Evolutionary conservation across 2,888 invertebrate species (phyloP), one percentile per base, ranked within the genome.

Genomic region (Darwinula stevensoni): DNA sequence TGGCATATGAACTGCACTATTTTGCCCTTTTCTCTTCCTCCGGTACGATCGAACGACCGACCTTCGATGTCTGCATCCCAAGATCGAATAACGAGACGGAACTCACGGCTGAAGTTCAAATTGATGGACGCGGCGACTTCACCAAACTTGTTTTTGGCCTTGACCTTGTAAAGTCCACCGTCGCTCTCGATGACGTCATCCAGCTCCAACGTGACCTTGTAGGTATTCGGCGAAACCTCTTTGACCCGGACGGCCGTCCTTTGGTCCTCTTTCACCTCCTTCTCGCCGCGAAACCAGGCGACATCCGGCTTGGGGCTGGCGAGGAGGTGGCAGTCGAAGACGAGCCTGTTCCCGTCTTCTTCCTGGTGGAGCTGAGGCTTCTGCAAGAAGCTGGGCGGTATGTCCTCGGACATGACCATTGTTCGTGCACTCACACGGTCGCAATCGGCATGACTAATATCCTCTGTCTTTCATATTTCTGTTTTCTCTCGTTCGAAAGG

Each of bases 341-440:
- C 67, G 49, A 86, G 65, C 49, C 76, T 70, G 59, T 84, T 84
- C 46, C 84, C 84, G 51, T 84, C 84, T 53, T 84, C 84, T 53
- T 88, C 88, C 55, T 91, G 86, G 43, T 84, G 65, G 46, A 91
- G 66, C 56, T 80, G 78, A 41, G 88, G 88, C 68, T 88, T 88
- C 61, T 86, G 82, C 44, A 82, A 80, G 63, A 91, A 88, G 65
- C 84, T 86, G 56, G 88, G 88, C 59, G 88, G 84, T 61, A 82
- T 74, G 58, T 84, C 82, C 57, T 84, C 84, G 52, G 70, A 64
- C 58, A 71, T 69, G 63, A 73, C 73, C 72, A 74, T 74, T 16
- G n/a, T 34, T 22, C n/a, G 22, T n/a, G n/a, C 9, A 16, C 13
- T n/a, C n/a, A n/a, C n/a, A n/a, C n/a, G n/a, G n/a, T n/a, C n/a